These are phyloP conservation scores for Pocillopora damicornis DNA, from an alignment of 64 coral and sea anemone species.

Conservation along the genomic window DNA sequence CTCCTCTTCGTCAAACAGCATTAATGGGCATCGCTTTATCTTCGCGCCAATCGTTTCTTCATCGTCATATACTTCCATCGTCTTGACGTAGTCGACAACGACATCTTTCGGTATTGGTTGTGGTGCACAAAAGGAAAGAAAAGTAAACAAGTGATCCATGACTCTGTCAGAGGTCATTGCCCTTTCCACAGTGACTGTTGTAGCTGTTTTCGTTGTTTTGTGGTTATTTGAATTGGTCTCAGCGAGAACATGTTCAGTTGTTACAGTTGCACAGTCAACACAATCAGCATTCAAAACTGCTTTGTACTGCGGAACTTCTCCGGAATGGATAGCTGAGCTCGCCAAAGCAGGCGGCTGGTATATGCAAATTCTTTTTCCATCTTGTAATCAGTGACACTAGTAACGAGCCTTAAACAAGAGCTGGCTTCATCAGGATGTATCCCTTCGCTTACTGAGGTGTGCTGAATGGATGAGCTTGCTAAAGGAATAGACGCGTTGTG, in stretches of 20 bases:
- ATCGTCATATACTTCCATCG: not conserved
- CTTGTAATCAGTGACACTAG: not conserved
- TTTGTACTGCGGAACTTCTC: not conserved
- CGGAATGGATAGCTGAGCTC: slow-evolving; percentile 27
- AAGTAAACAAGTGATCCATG: slow-evolving; percentile 11
- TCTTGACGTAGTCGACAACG: not conserved
- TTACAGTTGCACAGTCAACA: not conserved
- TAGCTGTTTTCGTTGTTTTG: slow-evolving; percentile 13
- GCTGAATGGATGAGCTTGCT: not conserved
- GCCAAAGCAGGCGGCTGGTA: slow-evolving; percentile 40
- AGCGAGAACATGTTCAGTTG: slow-evolving; percentile 19
- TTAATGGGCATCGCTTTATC: not conserved
- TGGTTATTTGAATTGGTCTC: not conserved
- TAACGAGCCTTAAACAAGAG: no score
- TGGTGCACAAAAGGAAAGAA: slow-evolving; percentile 14
- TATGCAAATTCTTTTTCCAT: slow-evolving; percentile 9
- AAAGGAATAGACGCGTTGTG: slow-evolving; percentile 20
- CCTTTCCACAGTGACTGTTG: not conserved
- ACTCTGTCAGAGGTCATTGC: not conserved
- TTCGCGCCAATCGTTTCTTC: not conserved
- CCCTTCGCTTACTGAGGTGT: slow-evolving; percentile 1
- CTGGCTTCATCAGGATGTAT: slow-evolving; percentile 37
- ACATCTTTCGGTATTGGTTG: slow-evolving; percentile 24
- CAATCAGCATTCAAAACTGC: not conserved
- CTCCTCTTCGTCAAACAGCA: not conserved